Evolutionary conservation across 2,797 vertebrate species (phyloP), one percentile per base, ranked within the genome.

Genomic region (Uromys caudimaculatus): DNA sequence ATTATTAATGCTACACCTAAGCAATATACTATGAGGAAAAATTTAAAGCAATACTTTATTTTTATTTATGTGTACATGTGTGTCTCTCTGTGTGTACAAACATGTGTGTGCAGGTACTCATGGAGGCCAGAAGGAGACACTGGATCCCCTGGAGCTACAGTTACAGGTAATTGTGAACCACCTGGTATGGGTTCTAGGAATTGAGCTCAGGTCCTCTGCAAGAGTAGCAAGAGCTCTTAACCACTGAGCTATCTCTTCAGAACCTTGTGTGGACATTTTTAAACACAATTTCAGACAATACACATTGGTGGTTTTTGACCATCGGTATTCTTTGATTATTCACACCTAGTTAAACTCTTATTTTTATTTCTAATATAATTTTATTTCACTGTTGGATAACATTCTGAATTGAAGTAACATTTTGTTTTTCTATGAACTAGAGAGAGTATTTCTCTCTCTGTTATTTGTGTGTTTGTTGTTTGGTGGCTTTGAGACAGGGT

Each of bases 391-490:
- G 3, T 73, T 90, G 69, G 44, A 54, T 93, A 64, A 27, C 79
- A 81, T 92, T 92, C 64, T 91, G 69, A 93, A 83, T 73, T 82
- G 85, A 88, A 95, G 13, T 90, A 89, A 73, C 1, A 23, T 11
- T 93, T 92, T 93, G 56, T 89, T 91, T 78, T 83, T 93, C 96
- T 71, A 76, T 94, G 52, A 90, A 60, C 62, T 50, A 85, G 64
- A 95, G 73, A 87, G 47, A 91, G 5, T 89, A 86, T 93, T 90
- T 94, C 71, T 52, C 50, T 73, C 52, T 50, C 27, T 4, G 16
- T 73, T 41, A 32, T 47, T 84, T 44, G 58, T 84, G 44, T 84
- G 60, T 47, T 75, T 84, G 82, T 47, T 32, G 58, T 29, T 60
- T 84, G 41, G 17, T 84, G 17, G 16, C 75, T 88, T 44, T 32